Conservation (phyloP, 35 echinoderm and acorn worm species). For the Holothuria glaberrima region DNA sequence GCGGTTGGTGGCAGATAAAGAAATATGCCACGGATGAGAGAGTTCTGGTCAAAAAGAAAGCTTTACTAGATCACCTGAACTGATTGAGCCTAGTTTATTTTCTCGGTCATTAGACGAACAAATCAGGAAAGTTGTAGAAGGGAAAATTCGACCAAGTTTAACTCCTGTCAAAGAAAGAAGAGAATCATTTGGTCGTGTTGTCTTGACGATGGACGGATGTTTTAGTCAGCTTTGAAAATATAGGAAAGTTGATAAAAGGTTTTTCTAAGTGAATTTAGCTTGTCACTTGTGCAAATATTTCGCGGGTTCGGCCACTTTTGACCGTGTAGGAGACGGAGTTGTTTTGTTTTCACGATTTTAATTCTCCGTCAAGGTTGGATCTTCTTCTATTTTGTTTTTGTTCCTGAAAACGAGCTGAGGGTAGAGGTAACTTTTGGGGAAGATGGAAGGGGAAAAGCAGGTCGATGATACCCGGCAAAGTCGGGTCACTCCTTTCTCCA, state of each 20-base stretch:
- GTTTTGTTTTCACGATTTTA: neutral
- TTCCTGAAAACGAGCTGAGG: neutral
- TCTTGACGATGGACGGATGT: no score
- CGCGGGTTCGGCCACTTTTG: neutral
- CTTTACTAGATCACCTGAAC: no score
- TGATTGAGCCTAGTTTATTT: no score
- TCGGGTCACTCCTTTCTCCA: slow-evolving; percentile 49
- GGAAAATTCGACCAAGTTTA: no score
- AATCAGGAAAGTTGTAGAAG: no score
- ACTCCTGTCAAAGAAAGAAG: no score
- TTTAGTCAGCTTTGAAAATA: no score
- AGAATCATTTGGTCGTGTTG: no score
- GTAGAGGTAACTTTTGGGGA: neutral
- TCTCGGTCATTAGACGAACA: no score
- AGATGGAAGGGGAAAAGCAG: slow-evolving; percentile 14
- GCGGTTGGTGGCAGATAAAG: slow-evolving; percentile 38
- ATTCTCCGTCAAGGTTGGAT: neutral
- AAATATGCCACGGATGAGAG: slow-evolving; percentile 43
- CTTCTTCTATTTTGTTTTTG: neutral
- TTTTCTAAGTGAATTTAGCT: neutral
- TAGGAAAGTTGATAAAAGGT: neutral
- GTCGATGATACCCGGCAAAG: neutral
- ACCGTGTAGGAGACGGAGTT: neutral
- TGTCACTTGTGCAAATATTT: neutral
- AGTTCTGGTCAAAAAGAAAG: slow-evolving; percentile 16